A percentile compares a stretch with the other conserved stretches of the same genome.
Evolutionary conservation across 2,113 vertebrate species (phyloP).

Genomic region (Cynoglossus semilaevis): DNA sequence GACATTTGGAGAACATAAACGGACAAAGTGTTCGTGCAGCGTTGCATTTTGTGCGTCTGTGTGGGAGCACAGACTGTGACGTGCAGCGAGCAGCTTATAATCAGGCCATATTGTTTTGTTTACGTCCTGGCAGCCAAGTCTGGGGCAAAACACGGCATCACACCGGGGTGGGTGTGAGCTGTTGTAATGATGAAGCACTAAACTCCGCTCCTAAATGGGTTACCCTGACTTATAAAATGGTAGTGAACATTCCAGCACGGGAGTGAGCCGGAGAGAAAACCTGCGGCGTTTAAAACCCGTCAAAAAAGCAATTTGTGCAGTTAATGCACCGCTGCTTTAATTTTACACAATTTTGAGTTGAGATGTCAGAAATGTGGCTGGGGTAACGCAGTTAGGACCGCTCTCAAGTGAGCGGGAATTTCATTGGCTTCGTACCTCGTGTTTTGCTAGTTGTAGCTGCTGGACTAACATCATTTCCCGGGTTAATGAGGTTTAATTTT

Average conservation of each 20-base stretch:
- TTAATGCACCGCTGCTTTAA: background rate
- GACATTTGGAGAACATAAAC: constrained; percentile 61
- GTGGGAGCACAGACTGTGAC: constrained; percentile 16
- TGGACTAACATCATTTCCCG: background rate
- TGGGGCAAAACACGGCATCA: constrained; percentile 26
- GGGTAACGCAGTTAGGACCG: background rate
- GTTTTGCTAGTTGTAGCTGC: background rate
- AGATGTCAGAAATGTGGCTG: background rate
- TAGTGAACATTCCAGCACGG: background rate
- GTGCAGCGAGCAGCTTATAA: constrained; percentile 43
- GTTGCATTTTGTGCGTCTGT: constrained; percentile 23
- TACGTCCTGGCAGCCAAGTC: constrained; percentile 19
- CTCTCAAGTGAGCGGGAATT: background rate
- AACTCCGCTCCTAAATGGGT: constrained; percentile 27
- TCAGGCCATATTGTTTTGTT: constrained; percentile 34
- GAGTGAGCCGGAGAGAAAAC: background rate
- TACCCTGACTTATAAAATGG: constrained; percentile 40
- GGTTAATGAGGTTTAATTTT: constrained; percentile 6
- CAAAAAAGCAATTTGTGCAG: background rate
- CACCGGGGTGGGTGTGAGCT: background rate
- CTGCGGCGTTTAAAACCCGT: background rate
- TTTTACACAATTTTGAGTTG: background rate
- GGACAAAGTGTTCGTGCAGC: constrained; percentile 49
- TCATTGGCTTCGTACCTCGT: background rate
- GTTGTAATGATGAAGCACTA: constrained; percentile 23